phyloP scores from a whole-genome alignment of 2,113 vertebrate species.

The Rhynchomys soricoides region DNA sequence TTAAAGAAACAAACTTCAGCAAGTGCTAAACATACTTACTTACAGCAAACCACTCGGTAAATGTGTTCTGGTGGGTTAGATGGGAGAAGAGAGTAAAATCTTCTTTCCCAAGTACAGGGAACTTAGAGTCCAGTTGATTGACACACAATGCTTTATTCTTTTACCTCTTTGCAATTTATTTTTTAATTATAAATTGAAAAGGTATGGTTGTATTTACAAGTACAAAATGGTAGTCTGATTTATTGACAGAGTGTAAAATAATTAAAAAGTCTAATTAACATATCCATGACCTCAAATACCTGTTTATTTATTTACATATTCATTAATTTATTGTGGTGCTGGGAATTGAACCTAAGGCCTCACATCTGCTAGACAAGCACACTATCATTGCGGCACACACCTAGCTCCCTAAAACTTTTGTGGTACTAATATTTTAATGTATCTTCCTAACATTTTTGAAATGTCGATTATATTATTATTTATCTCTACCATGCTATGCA shows the following conservation, averaged over 20 bases:
- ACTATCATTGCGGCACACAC: too few species aligned
- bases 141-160: background rate
- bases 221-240: background rate
- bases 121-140: background rate
- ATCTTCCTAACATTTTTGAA: background rate
- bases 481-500: background rate
- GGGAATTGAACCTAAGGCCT: background rate
- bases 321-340: background rate
- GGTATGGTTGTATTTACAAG: background rate
- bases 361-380: background rate
- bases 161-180: background rate
- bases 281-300: background rate
- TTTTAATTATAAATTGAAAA: background rate
- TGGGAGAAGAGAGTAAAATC: background rate
- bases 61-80: background rate
- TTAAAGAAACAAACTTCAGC: background rate
- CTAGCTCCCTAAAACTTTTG: background rate
- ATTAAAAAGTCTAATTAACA: constrained; percentile 17
- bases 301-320: background rate
- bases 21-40: background rate
- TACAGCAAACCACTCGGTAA: background rate
- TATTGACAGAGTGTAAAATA: background rate
- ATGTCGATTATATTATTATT: background rate
- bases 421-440: background rate
- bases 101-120: background rate